Percentiles rank a stretch among this genome's conserved stretches.
These are phyloP conservation scores for Bungarus multicinctus DNA, from an alignment of 2,113 vertebrate genomes.

Conservation along the genomic window DNA sequence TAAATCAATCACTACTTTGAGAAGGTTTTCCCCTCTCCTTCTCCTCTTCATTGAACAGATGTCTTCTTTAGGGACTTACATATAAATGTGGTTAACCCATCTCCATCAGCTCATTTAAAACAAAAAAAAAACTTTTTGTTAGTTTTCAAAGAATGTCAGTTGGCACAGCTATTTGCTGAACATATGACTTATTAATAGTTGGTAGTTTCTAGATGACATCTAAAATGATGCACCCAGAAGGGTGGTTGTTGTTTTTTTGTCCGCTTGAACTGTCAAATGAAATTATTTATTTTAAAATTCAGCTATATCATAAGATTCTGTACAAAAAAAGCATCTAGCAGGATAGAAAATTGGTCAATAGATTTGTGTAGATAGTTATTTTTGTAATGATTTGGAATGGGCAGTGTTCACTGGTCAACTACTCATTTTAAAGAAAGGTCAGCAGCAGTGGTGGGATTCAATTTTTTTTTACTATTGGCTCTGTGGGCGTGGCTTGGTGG, in stretches of 20 bases:
- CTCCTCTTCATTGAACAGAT: constrained; percentile 53
- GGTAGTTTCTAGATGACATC: constrained; percentile 32
- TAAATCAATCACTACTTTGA: constrained; percentile 55
- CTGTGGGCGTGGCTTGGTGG: too few species aligned
- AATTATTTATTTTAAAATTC: constrained; percentile 7
- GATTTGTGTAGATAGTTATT: constrained; percentile 68
- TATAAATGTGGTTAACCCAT: constrained; percentile 40
- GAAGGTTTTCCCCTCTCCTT: constrained; percentile 1
- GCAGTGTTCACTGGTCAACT: constrained; percentile 48
- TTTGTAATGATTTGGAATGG: constrained; percentile 58
- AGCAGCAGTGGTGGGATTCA: too few species aligned
- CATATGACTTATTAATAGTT: constrained; percentile 41
- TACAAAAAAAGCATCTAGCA: constrained; percentile 50
- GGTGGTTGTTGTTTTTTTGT: background rate
- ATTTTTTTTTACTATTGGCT: too few species aligned
- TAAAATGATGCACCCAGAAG: constrained; percentile 9
- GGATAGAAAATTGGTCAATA: constrained; percentile 58
- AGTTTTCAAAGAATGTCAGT: constrained; percentile 46
- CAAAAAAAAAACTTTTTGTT: constrained; percentile 36
- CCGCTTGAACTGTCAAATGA: background rate
- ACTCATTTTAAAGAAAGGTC: background rate
- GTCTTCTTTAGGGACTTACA: constrained; percentile 55
- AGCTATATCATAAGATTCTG: constrained; percentile 28
- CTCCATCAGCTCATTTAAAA: background rate
- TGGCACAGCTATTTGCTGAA: constrained; percentile 36